These are phyloP conservation scores for Euphydryas editha DNA, from an alignment of 2,888 invertebrate genomes.

Conservation along the genomic window DNA sequence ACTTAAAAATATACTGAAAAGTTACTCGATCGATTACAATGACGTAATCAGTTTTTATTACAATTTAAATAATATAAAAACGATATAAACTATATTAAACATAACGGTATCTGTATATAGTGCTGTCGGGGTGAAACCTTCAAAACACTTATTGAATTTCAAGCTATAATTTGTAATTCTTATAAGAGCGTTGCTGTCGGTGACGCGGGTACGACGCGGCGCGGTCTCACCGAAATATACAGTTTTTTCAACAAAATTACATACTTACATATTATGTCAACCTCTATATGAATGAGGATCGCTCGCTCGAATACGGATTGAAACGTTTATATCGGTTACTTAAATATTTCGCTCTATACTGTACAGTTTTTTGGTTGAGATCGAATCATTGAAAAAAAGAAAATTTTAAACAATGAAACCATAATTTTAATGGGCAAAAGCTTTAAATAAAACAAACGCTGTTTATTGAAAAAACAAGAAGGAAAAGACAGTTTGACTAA, in stretches of 20 bases:
- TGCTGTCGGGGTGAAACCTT: constrained; percentile 46
- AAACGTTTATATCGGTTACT: background rate
- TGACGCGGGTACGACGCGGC: constrained; percentile 39
- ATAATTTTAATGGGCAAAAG: no score
- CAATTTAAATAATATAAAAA: background rate
- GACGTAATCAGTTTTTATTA: background rate
- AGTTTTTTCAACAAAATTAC: constrained; percentile 32
- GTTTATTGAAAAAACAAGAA: no score
- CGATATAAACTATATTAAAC: constrained; percentile 26
- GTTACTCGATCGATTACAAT: no score
- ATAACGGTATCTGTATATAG: constrained; percentile 44
- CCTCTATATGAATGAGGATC: background rate
- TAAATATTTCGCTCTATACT: background rate
- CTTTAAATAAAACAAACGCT: no score
- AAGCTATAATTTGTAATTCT: constrained; percentile 57
- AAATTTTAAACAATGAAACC: no score
- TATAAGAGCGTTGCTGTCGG: constrained; percentile 46
- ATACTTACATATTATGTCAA: constrained; percentile 21
- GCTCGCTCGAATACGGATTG: background rate
- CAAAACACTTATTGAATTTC: constrained; percentile 58
- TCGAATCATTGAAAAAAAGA: no score
- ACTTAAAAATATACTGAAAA: no score
- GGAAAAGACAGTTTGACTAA: no score
- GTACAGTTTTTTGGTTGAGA: background rate
- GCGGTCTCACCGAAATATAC: constrained; percentile 32